Evolutionary conservation across 1,140 invertebrate genomes (phyloP).

Genomic region (Formica selysi): DNA sequence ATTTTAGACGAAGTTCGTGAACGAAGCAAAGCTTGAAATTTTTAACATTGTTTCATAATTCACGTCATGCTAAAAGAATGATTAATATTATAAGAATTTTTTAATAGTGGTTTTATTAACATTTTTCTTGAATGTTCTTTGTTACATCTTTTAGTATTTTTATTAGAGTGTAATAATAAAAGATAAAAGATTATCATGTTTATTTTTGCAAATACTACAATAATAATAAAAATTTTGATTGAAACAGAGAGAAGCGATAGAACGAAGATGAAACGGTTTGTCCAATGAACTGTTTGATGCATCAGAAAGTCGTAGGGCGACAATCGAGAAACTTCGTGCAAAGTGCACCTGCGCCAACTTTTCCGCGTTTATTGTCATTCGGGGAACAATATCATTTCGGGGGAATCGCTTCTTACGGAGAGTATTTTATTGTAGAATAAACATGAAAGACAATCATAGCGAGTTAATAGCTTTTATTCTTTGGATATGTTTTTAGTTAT

Average conservation of each 20-base stretch:
- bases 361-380: slow-evolving; percentile 18
- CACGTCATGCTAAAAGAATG: neutral
- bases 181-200: neutral
- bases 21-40: neutral
- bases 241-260: neutral
- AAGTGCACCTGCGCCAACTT: slow-evolving; percentile 43
- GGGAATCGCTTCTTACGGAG: neutral
- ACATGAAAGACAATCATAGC: too few relatives aligned
- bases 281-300: slow-evolving; percentile 11
- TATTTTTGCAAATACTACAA: neutral
- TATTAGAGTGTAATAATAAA: neutral
- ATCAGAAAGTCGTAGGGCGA: slow-evolving; percentile 12
- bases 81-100: neutral
- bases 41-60: neutral
- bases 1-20: neutral
- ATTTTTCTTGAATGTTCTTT: neutral
- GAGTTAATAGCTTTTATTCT: neutral
- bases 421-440: slow-evolving; percentile 12
- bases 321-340: slow-evolving; percentile 56
- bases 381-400: neutral
- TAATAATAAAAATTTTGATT: neutral
- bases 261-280: slow-evolving; percentile 5
- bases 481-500: neutral
- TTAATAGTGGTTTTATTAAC: neutral
- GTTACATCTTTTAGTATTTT: slow-evolving; percentile 1